These are phyloP conservation scores for Drosophila suboccidentalis DNA, from an alignment of 2,888 invertebrate species.

Conservation along the genomic window DNA sequence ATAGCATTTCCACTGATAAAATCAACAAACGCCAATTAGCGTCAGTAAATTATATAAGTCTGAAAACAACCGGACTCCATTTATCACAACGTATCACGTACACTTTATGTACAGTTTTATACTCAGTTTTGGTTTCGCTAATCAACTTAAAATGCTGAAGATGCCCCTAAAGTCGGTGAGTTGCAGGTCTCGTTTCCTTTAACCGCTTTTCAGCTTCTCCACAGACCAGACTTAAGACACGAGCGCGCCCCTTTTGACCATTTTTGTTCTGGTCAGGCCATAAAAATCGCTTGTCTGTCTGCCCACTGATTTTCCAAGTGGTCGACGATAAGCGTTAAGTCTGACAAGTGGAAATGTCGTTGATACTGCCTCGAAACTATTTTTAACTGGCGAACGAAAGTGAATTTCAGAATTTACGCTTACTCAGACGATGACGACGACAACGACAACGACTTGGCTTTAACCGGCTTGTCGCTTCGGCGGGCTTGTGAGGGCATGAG, in stretches of 20 bases:
- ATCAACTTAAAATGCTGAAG: conserved; percentile 14
- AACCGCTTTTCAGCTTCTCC: conserved; percentile 6
- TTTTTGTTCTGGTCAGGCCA: conserved; percentile 33
- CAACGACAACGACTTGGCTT: conserved; percentile 11
- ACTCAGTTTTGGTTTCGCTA: conserved; percentile 1
- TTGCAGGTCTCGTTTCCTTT: conserved; percentile 35
- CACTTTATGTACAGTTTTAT: conserved; percentile 6
- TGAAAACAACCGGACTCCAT: conserved; percentile 27
- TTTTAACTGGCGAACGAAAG: conserved; percentile 73
- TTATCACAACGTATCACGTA: conserved; percentile 42
- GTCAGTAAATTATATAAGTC: conserved; percentile 50
- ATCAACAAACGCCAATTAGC: conserved; percentile 65
- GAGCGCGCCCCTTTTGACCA: conserved; percentile 41
- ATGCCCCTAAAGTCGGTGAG: conserved; percentile 30
- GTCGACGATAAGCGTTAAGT: conserved; percentile 19
- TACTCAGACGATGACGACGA: conserved; percentile 14
- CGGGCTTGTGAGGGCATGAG: conserved; percentile 10
- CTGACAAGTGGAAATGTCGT: conserved; percentile 52
- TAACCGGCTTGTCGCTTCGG: conserved; percentile 40
- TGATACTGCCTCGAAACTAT: conserved; percentile 56
- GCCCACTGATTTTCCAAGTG: conserved; percentile 10
- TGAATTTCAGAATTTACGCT: conserved; percentile 68
- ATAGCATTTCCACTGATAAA: conserved; percentile 46
- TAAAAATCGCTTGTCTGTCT: conserved; percentile 37
- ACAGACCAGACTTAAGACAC: conserved; percentile 10